phyloP scores from a whole-genome alignment of 2,888 invertebrate genomes.

The Latrodectus hesperus region DNA sequence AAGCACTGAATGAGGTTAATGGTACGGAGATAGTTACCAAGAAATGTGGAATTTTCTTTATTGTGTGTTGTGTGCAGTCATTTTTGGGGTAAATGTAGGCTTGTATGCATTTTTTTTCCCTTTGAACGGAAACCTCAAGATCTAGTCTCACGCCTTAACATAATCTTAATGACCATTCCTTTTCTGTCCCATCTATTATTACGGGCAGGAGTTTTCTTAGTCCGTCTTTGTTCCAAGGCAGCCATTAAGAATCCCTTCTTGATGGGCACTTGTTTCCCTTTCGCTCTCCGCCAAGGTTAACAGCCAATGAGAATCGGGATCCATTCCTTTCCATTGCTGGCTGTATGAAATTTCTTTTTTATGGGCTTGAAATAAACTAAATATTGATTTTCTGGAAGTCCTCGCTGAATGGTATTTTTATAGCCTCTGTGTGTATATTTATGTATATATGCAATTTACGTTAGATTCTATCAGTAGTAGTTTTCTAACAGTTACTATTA shows the following conservation, averaged over 20 bases:
- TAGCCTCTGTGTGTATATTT: too few relatives aligned
- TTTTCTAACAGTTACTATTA: too few relatives aligned
- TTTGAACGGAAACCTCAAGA: conserved; percentile 33
- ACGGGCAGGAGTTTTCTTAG: conserved; percentile 11
- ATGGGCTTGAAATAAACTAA: too few relatives aligned
- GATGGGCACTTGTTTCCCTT: neutral
- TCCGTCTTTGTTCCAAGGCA: conserved; percentile 22
- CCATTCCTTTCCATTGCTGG: too few relatives aligned
- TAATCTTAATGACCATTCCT: conserved; percentile 24
- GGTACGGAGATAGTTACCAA: too few relatives aligned
- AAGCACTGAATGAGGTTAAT: too few relatives aligned
- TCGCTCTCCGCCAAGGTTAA: neutral
- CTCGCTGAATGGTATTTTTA: too few relatives aligned
- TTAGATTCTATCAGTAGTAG: too few relatives aligned
- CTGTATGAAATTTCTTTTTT: too few relatives aligned
- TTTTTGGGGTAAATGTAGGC: neutral
- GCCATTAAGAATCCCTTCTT: neutral
- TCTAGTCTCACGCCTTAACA: conserved; percentile 30
- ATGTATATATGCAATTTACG: too few relatives aligned
- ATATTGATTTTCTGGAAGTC: too few relatives aligned
- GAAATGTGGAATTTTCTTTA: neutral
- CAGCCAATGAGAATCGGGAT: too few relatives aligned
- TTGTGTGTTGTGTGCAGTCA: neutral
- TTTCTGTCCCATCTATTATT: conserved; percentile 15
- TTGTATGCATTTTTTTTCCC: neutral